Evolutionary conservation across 2,797 vertebrate genomes (phyloP).

Genomic region (Acridotheres tristis): DNA sequence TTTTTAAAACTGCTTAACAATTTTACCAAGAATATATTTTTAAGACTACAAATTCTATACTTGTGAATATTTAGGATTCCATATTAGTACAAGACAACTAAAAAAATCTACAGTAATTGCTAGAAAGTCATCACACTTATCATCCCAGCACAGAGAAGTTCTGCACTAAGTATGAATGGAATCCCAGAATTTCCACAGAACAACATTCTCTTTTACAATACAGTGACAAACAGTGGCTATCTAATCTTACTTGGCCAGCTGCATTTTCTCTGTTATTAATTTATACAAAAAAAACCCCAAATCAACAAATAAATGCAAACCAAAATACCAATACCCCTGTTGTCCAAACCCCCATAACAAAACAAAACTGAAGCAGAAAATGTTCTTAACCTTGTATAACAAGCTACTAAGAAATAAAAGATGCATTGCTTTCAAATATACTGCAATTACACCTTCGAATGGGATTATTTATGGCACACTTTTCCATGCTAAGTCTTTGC

Average conservation of each 20-base stretch:
- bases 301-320: background rate
- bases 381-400: background rate
- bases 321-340: background rate
- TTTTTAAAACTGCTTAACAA: background rate
- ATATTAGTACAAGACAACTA: background rate
- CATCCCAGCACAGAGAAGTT: background rate
- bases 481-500: background rate
- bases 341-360: background rate
- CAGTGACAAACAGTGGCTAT: conserved; percentile 8
- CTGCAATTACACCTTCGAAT: background rate
- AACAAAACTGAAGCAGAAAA: background rate
- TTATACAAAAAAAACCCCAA: background rate
- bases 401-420: background rate
- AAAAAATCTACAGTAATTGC: background rate
- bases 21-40: background rate
- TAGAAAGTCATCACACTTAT: background rate
- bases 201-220: background rate
- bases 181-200: conserved; percentile 31
- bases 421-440: background rate
- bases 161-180: background rate
- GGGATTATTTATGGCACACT: background rate
- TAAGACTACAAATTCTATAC: background rate
- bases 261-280: conserved; percentile 37
- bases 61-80: background rate
- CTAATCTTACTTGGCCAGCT: conserved; percentile 30